Conservation (phyloP, 2,888 invertebrate species). For the Drosophila meridionalis region DNA sequence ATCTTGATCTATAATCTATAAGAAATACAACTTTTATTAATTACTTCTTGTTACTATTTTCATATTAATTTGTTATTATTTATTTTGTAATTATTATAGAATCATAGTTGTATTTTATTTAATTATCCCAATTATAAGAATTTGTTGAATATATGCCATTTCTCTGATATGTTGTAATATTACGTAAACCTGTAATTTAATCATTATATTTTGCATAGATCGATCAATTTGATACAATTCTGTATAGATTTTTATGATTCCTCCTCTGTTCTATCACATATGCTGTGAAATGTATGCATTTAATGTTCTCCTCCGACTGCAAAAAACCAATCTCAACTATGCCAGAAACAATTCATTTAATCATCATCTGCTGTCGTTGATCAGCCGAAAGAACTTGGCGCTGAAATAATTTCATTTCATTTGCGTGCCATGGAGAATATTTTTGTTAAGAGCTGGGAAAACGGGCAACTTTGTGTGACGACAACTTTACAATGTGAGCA, state of each 20-base stretch:
- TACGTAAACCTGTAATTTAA: no score
- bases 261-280: background rate
- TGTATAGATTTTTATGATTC: no score
- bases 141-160: no score
- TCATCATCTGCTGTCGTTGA: slow-evolving; percentile 38
- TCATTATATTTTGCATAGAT: no score
- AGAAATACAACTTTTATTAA: background rate
- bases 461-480: slow-evolving; percentile 59
- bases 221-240: slow-evolving; percentile 1
- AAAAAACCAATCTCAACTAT: slow-evolving; percentile 19
- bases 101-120: no score
- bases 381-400: slow-evolving; percentile 45
- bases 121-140: no score
- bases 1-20: no score
- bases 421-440: slow-evolving; percentile 47
- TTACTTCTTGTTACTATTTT: background rate
- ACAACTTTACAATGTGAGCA: slow-evolving; percentile 70
- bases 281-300: background rate
- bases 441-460: slow-evolving; percentile 39
- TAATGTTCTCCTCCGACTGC: background rate
- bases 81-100: no score
- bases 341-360: slow-evolving; percentile 45
- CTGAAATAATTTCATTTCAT: slow-evolving; percentile 60
- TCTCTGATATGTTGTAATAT: no score
- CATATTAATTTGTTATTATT: background rate